Base-by-base conservation (phyloP, 1,140 invertebrate genomes). In the Agrilus planipennis region DNA sequence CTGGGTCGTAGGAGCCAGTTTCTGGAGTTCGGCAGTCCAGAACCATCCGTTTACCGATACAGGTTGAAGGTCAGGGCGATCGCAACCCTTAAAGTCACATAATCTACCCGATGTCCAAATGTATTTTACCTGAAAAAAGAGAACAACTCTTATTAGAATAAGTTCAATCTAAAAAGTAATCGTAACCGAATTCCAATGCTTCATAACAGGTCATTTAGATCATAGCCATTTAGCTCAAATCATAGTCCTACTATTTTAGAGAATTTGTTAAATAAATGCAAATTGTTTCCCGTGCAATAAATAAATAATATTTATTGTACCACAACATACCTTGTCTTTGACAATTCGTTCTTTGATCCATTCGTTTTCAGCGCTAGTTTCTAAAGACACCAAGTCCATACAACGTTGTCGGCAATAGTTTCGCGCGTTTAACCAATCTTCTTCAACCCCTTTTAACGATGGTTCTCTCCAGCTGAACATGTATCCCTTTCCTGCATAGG, bases 51-150 rank as follows among this genome's bases (percentile, higher is more conserved):
- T 86, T 34, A 84, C 63, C 20, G 76, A 69, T n/a, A 75, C 67
- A 7, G 84, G 84, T 47, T 81, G 72, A 32, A 87, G 67, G 57
- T 87, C 82, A 12, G 81, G 73, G 42, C 81, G 74, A 47, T 84
- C 79, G 52, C 82, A 87, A 29, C 83, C 84, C 57, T 83, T 80
- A 70, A 87, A 87, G 61, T 87, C 83, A 53, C 84, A 87, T 14
- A 85, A 63, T 39, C 83, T 77, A 41, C 84, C 84, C 15, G 81
- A 84, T n/a, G 84, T 88, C 84, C 84, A 88, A 47, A 84, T 84
- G 57, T 85, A 86, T 65, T 84, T 80, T 0, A 79, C 68, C 63
- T 81, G 64, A 3, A 42, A 38, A 39, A 11, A 12, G 6, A 28
- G 12, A 34, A 39, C 11, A 10, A 25, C 10, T 21, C 16, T 25